Evolutionary conservation across 2,888 invertebrate genomes (phyloP).

Genomic region (Pollenia angustigena): DNA sequence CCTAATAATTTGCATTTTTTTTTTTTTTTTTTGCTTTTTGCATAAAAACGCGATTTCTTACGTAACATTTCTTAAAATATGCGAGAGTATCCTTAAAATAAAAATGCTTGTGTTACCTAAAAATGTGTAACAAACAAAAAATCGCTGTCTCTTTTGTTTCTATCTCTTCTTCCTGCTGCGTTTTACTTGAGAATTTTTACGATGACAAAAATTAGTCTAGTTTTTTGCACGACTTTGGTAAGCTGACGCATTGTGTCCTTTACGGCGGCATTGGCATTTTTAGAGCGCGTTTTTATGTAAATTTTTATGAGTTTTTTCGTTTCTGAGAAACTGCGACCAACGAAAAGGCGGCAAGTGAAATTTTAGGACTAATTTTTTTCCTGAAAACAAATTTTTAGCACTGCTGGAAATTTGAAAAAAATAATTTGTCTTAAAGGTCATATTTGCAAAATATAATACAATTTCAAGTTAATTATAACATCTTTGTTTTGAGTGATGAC

Average conservation of each 20-base stretch:
- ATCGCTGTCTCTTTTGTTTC: neutral
- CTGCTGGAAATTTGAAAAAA: slow-evolving; percentile 26
- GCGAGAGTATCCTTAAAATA: neutral
- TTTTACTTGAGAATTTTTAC: slow-evolving; percentile 64
- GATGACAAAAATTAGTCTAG: slow-evolving; percentile 57
- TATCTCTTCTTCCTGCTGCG: slow-evolving; percentile 53
- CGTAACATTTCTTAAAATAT: neutral
- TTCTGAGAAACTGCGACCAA: slow-evolving; percentile 66
- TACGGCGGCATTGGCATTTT: slow-evolving; percentile 44
- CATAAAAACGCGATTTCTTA: slow-evolving; percentile 26
- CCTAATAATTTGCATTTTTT: slow-evolving; percentile 21
- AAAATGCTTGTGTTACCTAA: slow-evolving; percentile 13
- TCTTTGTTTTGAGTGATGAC: slow-evolving; percentile 64
- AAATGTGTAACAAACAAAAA: slow-evolving; percentile 21
- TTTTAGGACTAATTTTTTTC: neutral
- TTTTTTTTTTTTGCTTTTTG: slow-evolving; percentile 35
- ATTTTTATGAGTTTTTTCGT: slow-evolving; percentile 67
- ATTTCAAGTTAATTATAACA: slow-evolving; percentile 69
- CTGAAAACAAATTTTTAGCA: slow-evolving; percentile 5
- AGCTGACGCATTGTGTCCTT: slow-evolving; percentile 20
- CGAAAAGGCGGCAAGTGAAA: slow-evolving; percentile 67
- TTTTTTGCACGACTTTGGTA: slow-evolving; percentile 74
- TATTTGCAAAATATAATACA: slow-evolving; percentile 5
- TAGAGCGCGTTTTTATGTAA: slow-evolving; percentile 67
- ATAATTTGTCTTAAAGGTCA: neutral